These are phyloP conservation scores for Bubo blakistoni DNA, from an alignment of 2,113 vertebrate species.

Conservation along the genomic window DNA sequence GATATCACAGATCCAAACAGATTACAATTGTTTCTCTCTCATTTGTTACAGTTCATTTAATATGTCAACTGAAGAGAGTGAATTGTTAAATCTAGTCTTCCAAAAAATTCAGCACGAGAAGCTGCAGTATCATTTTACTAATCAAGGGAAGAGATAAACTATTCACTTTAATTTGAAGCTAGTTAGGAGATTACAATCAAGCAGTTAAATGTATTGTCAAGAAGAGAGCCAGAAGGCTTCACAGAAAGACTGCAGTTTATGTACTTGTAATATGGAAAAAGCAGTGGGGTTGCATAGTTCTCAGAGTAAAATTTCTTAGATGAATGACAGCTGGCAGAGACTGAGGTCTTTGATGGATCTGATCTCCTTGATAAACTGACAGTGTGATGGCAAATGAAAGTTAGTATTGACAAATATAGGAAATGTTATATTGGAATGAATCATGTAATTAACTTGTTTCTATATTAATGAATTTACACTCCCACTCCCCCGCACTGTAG, in stretches of 20 bases:
- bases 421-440: neutral
- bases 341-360: neutral
- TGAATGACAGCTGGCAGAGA: neutral
- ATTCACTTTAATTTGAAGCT: neutral
- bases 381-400: neutral
- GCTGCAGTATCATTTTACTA: neutral
- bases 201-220: neutral
- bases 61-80: neutral
- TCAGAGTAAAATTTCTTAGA: neutral
- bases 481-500: neutral
- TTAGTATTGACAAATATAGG: neutral
- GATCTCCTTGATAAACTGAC: neutral
- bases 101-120: neutral
- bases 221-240: neutral
- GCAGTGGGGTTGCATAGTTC: neutral
- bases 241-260: neutral
- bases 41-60: neutral
- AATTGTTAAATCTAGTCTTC: neutral
- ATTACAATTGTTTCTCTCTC: neutral
- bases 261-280: neutral
- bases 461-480: neutral
- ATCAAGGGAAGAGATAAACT: neutral
- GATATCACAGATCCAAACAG: neutral
- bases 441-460: neutral
- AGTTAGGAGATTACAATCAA: neutral